Conservation (phyloP, 2,113 vertebrate species). For the Rhagologus leucostigma region DNA sequence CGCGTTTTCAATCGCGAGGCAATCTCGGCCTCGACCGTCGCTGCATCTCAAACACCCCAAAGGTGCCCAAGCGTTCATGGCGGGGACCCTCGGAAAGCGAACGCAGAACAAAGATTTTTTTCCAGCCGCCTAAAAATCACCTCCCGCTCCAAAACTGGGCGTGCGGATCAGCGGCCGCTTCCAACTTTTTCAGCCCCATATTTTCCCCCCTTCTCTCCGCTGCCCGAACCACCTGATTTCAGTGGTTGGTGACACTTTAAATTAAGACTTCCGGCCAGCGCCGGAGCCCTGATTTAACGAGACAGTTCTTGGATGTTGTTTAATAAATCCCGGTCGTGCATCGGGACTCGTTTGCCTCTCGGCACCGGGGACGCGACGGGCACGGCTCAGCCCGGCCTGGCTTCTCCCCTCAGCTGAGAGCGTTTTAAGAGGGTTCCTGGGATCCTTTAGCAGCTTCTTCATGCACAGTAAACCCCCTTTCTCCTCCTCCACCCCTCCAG, state of each 20-base stretch:
- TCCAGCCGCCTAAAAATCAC: not conserved
- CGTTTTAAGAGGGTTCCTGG: not conserved
- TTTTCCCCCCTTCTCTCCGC: not conserved
- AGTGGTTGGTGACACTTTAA: slow-evolving; percentile 36
- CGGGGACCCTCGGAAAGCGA: not conserved
- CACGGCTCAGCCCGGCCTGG: not conserved
- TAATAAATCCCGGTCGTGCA: slow-evolving; percentile 47
- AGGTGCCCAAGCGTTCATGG: slow-evolving; percentile 17
- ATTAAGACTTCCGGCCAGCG: slow-evolving; percentile 28
- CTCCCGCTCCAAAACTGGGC: not conserved
- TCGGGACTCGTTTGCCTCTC: not conserved
- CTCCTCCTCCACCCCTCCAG: too few species aligned
- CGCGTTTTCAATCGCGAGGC: slow-evolving; percentile 74
- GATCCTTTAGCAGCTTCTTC: not conserved
- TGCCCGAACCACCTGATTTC: not conserved
- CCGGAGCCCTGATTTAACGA: slow-evolving; percentile 42
- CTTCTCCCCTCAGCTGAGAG: not conserved
- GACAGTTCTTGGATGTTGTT: slow-evolving; percentile 54
- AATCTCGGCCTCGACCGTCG: slow-evolving; percentile 80
- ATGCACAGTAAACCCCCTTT: too few species aligned
- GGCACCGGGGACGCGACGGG: not conserved
- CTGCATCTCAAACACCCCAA: slow-evolving; percentile 52
- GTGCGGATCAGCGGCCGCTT: not conserved
- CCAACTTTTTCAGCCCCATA: not conserved
- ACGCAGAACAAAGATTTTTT: not conserved